Conservation (phyloP, 64 coral and sea anemone species). For the Dendronephthya gigantea region DNA sequence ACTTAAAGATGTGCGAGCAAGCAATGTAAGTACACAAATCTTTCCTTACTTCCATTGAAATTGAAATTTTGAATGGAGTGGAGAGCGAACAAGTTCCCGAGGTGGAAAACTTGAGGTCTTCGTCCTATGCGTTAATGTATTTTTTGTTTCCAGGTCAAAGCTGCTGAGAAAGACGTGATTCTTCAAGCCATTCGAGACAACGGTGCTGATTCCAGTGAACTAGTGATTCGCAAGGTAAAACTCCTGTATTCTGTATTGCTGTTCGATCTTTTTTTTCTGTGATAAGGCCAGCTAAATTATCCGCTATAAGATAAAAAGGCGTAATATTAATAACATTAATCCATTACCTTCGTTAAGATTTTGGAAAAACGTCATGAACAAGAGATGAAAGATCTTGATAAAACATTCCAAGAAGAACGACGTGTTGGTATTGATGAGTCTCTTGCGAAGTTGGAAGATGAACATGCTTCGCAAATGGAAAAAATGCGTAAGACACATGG, state of each 20-base stretch:
- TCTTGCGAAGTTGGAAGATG: conserved; percentile 77
- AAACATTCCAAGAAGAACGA: conserved; percentile 79
- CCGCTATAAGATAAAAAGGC: neutral
- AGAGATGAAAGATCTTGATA: conserved; percentile 78
- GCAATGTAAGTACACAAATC: conserved; percentile 44
- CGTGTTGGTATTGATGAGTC: conserved; percentile 80
- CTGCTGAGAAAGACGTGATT: conserved; percentile 91
- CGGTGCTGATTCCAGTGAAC: conserved; percentile 80
- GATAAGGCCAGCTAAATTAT: neutral
- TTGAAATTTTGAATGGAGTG: too few species aligned
- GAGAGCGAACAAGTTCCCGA: too few species aligned
- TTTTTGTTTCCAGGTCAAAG: conserved; percentile 50
- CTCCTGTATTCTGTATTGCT: neutral
- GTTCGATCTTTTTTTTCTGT: too few species aligned
- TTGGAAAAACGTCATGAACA: conserved; percentile 75
- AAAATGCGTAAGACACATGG: conserved; percentile 53
- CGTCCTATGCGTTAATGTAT: neutral
- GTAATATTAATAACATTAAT: neutral
- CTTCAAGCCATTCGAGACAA: conserved; percentile 90
- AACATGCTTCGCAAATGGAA: conserved; percentile 66
- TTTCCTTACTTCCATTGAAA: too few species aligned
- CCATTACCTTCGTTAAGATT: conserved; percentile 30
- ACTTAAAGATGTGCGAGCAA: conserved; percentile 61
- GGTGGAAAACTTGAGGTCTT: too few species aligned
- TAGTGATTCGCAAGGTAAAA: conserved; percentile 88